Conservation (phyloP, 2,113 vertebrate species). For the Lamprologus callipterus region DNA sequence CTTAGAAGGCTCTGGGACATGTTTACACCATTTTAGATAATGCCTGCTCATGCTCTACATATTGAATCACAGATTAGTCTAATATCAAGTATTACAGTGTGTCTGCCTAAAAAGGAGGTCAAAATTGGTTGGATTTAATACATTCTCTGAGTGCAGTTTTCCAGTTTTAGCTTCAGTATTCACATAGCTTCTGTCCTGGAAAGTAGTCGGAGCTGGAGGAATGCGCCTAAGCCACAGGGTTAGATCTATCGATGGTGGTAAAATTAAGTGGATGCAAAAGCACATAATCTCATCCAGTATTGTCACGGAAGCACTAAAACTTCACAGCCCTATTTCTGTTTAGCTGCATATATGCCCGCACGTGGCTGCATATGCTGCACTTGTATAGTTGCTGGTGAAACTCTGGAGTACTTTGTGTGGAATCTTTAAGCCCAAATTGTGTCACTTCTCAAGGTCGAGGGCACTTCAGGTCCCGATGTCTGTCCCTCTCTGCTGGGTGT, state of each 20-base stretch:
- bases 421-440: neutral
- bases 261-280: neutral
- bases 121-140: constrained; percentile 47
- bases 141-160: constrained; percentile 28
- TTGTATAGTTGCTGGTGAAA: neutral
- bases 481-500: constrained; percentile 19
- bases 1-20: constrained; percentile 65
- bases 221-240: neutral
- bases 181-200: neutral
- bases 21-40: constrained; percentile 72
- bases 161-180: constrained; percentile 23
- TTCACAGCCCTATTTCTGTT: neutral
- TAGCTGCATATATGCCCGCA: neutral
- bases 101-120: constrained; percentile 53
- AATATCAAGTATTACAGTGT: constrained; percentile 52
- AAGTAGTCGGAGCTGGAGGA: neutral
- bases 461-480: constrained; percentile 35
- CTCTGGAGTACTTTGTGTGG: neutral
- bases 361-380: neutral
- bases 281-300: neutral
- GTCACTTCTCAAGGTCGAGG: constrained; percentile 41
- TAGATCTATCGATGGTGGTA: neutral
- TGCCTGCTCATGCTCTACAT: constrained; percentile 66
- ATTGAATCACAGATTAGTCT: constrained; percentile 68
- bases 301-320: neutral